phyloP scores from a whole-genome alignment of 1,140 invertebrate species.

The Kradibia gibbosae region DNA sequence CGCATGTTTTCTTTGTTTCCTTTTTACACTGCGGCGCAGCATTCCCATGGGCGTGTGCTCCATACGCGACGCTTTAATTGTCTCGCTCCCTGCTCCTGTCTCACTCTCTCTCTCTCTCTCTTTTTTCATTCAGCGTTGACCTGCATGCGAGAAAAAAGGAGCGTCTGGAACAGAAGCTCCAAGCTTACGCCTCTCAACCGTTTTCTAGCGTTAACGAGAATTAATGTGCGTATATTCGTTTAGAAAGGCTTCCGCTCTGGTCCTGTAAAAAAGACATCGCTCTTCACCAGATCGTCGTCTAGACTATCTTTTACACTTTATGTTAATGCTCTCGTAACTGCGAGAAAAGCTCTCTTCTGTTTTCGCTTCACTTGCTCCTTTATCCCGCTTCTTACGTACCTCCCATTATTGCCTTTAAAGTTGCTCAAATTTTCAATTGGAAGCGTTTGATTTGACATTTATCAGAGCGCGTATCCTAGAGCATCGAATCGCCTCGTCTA shows the following conservation, averaged over 20 bases:
- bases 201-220: constrained; percentile 46
- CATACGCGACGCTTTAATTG: constrained; percentile 17
- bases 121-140: background rate
- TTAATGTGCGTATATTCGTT: constrained; percentile 37
- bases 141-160: background rate
- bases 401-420: background rate
- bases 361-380: background rate
- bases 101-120: constrained; percentile 5
- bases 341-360: background rate
- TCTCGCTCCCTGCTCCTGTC: background rate
- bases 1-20: background rate
- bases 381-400: no score
- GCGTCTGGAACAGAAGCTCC: background rate
- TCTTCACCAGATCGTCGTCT: background rate
- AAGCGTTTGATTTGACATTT: background rate
- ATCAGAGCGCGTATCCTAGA: background rate
- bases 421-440: background rate
- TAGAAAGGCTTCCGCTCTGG: background rate
- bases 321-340: constrained; percentile 13
- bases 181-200: constrained; percentile 11
- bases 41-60: constrained; percentile 8
- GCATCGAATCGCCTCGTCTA: no score
- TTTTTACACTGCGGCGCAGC: background rate
- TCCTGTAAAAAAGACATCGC: background rate
- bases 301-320: constrained; percentile 17